phyloP scores from a whole-genome alignment of 2,797 vertebrate genomes.

The Poecilia velifera region DNA sequence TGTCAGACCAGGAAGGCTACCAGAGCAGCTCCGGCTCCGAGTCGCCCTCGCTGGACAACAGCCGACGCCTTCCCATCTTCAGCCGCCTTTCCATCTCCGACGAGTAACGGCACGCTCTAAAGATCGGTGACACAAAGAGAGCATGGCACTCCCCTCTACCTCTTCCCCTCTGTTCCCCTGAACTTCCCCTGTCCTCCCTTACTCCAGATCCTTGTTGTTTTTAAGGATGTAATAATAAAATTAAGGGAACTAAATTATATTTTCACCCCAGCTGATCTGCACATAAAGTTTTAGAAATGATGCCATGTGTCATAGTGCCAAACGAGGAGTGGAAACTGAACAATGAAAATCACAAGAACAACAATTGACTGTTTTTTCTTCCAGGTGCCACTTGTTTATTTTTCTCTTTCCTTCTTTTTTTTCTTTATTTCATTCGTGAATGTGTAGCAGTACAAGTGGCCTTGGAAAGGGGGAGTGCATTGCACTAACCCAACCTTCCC shows the following conservation, averaged over 20 bases:
- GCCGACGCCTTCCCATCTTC: conserved; percentile 97
- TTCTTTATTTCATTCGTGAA: conserved; percentile 66
- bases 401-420: conserved; percentile 12
- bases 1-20: conserved; percentile 98
- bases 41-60: conserved; percentile 94
- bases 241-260: conserved; percentile 76
- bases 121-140: conserved; percentile 66
- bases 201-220: conserved; percentile 41
- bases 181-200: conserved; percentile 34
- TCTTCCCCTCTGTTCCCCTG: conserved; percentile 30
- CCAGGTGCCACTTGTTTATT: conserved; percentile 78
- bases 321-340: conserved; percentile 78
- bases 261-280: conserved; percentile 60
- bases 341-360: conserved; percentile 75
- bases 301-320: conserved; percentile 82
- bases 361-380: conserved; percentile 69
- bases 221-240: conserved; percentile 68
- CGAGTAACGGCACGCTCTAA: conserved; percentile 81
- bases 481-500: conserved; percentile 62
- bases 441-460: conserved; percentile 83
- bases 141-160: conserved; percentile 77
- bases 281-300: conserved; percentile 54
- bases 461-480: conserved; percentile 75
- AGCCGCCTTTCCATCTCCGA: conserved; percentile 99
- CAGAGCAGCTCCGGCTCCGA: conserved; percentile 97